Conservation (phyloP, 2,888 invertebrate genomes). For the Synergus japonicus region DNA sequence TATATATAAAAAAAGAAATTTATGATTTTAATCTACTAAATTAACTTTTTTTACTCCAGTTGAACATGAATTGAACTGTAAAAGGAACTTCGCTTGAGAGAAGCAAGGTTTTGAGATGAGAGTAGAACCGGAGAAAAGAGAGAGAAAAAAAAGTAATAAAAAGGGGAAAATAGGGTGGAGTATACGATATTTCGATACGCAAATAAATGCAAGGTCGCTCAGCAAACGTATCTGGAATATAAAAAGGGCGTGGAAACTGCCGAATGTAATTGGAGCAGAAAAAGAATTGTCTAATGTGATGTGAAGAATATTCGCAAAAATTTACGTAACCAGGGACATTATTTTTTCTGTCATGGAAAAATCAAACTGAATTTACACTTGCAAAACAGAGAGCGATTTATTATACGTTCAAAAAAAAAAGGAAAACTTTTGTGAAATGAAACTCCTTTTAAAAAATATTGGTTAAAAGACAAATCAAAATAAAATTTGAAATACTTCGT, state of each 20-base stretch:
- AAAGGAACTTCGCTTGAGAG: not conserved
- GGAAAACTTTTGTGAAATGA: not conserved
- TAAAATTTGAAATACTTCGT: not conserved
- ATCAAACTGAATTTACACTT: not conserved
- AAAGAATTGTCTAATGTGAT: conserved; percentile 16
- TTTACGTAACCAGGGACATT: not conserved
- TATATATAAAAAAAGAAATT: not conserved
- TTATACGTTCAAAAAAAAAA: not conserved
- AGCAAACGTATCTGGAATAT: conserved; percentile 65
- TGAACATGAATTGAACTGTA: not conserved
- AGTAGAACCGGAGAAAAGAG: not conserved
- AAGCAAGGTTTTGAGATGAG: not conserved
- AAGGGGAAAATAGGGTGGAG: conserved; percentile 21
- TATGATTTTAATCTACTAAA: not conserved
- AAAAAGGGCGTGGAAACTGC: conserved; percentile 62
- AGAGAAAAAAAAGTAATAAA: not conserved
- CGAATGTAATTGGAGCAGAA: conserved; percentile 57
- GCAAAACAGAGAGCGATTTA: not conserved
- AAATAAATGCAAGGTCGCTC: conserved; percentile 71
- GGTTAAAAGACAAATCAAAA: not conserved
- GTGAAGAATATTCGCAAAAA: not conserved
- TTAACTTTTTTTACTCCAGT: not conserved
- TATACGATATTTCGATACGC: conserved; percentile 67
- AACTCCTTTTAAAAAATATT: not conserved
- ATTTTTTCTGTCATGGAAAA: not conserved